Evolutionary conservation across 2,888 invertebrate species (phyloP).

Genomic region (Phortica okadai): DNA sequence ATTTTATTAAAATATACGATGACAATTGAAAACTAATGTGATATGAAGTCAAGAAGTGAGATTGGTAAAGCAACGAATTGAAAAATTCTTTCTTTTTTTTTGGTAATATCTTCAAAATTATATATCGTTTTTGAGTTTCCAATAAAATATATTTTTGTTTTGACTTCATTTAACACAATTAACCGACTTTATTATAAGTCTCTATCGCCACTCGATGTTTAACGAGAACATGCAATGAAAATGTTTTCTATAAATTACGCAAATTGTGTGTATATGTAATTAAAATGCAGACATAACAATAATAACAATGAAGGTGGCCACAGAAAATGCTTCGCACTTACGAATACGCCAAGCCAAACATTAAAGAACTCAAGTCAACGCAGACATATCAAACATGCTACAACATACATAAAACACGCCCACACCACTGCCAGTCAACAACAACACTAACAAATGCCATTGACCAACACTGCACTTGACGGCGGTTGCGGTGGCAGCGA

Average conservation of each 20-base stretch:
- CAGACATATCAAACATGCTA: neutral
- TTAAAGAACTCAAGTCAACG: neutral
- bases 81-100: no score
- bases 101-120: no score
- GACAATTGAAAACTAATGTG: no score
- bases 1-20: no score
- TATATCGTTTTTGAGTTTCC: no score
- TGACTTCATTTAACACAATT: no score
- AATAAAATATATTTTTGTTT: no score
- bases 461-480: conserved; percentile 10
- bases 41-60: no score
- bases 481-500: neutral
- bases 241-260: conserved; percentile 26
- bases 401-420: conserved; percentile 3
- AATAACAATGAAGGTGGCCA: conserved; percentile 16
- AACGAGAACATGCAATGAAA: neutral
- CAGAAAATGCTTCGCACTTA: neutral
- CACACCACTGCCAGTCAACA: neutral
- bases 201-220: no score
- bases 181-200: no score
- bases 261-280: conserved; percentile 19
- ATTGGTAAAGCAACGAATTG: no score
- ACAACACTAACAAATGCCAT: neutral
- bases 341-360: neutral
- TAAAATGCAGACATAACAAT: conserved; percentile 25